Evolutionary conservation across 1,140 invertebrate genomes (phyloP).

Genomic region (Tetranychus cinnabarinus): DNA sequence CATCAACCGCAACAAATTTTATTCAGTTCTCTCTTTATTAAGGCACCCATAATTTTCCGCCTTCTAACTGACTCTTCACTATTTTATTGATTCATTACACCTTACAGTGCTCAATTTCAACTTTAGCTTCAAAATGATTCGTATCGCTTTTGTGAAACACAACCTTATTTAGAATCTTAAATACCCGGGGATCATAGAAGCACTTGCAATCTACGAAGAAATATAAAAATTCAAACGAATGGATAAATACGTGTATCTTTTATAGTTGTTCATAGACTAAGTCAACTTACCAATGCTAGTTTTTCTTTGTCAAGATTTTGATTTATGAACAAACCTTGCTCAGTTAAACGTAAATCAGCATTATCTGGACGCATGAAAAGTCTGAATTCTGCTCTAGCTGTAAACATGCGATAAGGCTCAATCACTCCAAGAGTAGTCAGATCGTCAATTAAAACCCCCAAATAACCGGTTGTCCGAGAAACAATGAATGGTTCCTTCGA

Average conservation of each 20-base stretch:
- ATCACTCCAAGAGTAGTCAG: conserved; percentile 54
- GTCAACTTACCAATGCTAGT: conserved; percentile 39
- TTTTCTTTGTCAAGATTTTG: conserved; percentile 7
- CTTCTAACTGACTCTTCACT: too few relatives aligned
- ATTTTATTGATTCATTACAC: too few relatives aligned
- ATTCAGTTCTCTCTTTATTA: too few relatives aligned
- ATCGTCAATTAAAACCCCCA: conserved; percentile 79
- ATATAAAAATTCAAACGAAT: neutral
- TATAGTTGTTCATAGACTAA: neutral
- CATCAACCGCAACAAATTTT: too few relatives aligned
- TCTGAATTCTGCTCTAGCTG: conserved; percentile 66
- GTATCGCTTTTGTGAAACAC: too few relatives aligned
- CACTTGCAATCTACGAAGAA: neutral
- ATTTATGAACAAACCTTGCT: conserved; percentile 27
- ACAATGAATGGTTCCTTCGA: conserved; percentile 35
- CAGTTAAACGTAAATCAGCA: conserved; percentile 59
- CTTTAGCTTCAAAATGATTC: too few relatives aligned
- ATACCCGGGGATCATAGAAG: neutral
- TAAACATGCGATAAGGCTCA: conserved; percentile 90
- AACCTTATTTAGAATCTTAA: too few relatives aligned
- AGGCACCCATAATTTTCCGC: too few relatives aligned
- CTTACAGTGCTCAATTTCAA: too few relatives aligned
- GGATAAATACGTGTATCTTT: neutral
- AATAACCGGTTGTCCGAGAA: conserved; percentile 57
- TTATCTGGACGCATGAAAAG: conserved; percentile 62